Evolutionary conservation across 2,888 invertebrate species (phyloP).

Genomic region (Spicauda simplicius): DNA sequence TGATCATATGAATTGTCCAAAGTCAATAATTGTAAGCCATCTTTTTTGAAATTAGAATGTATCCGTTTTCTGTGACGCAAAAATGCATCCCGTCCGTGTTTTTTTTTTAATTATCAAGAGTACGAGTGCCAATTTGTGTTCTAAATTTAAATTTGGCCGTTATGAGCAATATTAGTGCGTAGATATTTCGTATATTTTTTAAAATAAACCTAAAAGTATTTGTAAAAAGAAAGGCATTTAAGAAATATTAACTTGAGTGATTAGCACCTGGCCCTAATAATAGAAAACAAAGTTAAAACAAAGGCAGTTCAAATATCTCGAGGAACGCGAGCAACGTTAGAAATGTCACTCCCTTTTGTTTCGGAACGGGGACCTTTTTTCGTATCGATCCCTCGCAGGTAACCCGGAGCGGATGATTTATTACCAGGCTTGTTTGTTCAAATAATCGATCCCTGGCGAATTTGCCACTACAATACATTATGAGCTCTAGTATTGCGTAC

Average conservation of each 20-base stretch:
- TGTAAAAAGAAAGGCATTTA: too few species aligned
- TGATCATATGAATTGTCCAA: slow-evolving; percentile 2
- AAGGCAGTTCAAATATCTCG: slow-evolving; percentile 35
- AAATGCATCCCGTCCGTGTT: neutral
- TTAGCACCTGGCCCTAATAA: slow-evolving; percentile 8
- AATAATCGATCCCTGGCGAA: slow-evolving; percentile 77
- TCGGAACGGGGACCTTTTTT: slow-evolving; percentile 68
- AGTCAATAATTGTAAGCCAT: slow-evolving; percentile 1
- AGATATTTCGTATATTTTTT: neutral
- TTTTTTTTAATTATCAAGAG: neutral
- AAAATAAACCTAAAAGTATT: neutral
- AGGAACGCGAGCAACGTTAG: slow-evolving; percentile 52
- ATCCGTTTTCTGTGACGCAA: neutral
- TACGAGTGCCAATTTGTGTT: neutral
- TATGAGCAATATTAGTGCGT: neutral
- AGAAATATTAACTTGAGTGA: slow-evolving; percentile 5
- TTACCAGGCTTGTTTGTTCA: slow-evolving; percentile 79
- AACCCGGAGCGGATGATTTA: slow-evolving; percentile 81
- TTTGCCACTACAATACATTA: slow-evolving; percentile 39
- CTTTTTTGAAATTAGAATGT: neutral
- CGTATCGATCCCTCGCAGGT: slow-evolving; percentile 78
- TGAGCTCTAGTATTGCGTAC: slow-evolving; percentile 11
- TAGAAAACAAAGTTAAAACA: slow-evolving; percentile 17
- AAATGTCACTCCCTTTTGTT: slow-evolving; percentile 79
- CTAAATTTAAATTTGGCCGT: neutral